Evolutionary conservation across 1,140 invertebrate genomes (phyloP), one percentile per base, ranked within the genome.

Genomic region (Leptopilina boulardi): DNA sequence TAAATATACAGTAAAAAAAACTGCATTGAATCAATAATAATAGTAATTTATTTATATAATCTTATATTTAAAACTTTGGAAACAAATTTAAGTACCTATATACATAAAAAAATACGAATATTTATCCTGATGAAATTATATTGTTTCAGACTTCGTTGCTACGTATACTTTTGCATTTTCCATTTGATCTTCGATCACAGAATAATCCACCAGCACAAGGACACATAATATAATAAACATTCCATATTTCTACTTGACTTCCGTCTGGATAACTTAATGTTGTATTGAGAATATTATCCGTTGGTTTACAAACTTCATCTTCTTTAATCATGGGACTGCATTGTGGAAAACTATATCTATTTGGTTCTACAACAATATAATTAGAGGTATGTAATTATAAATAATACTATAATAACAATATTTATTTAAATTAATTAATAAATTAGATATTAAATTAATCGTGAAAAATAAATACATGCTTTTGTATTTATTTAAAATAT

Each of bases 201-300:
- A 38, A 72, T n/a, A 87, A 73, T 30, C 82, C 83, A 0, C 77
- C 3, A 0, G 15, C 74, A 26, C 88, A 89, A 19, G 87, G 86
- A 71, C 88, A 89, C 8, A 87, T 47, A 6, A 85, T 74, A 3
- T 34, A 72, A 76, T 87, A 38, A 4, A 88, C 80, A 34, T 85
- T 42, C 3, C 75, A 82, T 38, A 87, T 76, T 21, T 77, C 44
- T 13, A 87, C 21, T 21, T 34, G 5, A 2, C 23, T 19, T 6
- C 80, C 81, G 51, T 89, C 74, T 0, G 87, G 87, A 71, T 87
- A 88, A 15, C 21, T 30, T 13, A 82, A 78, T 10, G 51, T 80
- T 21, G 79, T 73, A 76, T 85, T 83, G 23, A 74, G 13, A 41
- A 75, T 9, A 9, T 54, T 19, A 21, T 70, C 75, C 0, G 38